A percentile compares a stretch with the other conserved stretches of the same genome.
Evolutionary conservation across 1,140 invertebrate species (phyloP).

Genomic region (Cherax quadricarinatus): DNA sequence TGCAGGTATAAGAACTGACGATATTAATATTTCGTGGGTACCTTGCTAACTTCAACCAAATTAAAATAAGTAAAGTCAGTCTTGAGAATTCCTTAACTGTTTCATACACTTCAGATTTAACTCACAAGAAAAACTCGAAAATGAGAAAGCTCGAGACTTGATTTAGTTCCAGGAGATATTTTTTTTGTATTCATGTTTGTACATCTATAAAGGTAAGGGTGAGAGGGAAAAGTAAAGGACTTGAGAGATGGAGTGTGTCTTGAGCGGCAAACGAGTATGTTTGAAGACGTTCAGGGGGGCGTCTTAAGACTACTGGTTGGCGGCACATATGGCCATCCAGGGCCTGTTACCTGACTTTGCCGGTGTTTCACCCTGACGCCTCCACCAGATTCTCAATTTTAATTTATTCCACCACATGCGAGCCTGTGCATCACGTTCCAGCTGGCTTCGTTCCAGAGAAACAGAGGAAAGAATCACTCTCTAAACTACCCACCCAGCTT

Average conservation of each 20-base stretch:
- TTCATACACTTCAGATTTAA: too few species aligned
- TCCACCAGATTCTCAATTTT: neutral
- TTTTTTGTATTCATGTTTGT: neutral
- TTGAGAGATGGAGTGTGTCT: neutral
- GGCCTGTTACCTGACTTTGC: neutral
- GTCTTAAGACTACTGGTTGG: neutral
- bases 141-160: too few species aligned
- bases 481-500: too few species aligned
- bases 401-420: neutral
- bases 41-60: too few species aligned
- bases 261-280: neutral
- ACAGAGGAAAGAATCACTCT: too few species aligned
- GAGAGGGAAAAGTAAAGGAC: neutral
- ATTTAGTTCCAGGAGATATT: neutral
- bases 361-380: neutral
- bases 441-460: too few species aligned
- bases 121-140: too few species aligned
- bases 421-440: neutral
- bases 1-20: too few species aligned
- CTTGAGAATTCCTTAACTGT: too few species aligned
- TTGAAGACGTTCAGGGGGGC: neutral
- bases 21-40: too few species aligned
- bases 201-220: neutral
- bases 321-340: neutral
- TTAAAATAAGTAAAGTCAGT: too few species aligned